A percentile compares a stretch with the other conserved stretches of the same genome.
Conservation (phyloP, 2,797 vertebrate species). For the Sebastes taczanowskii region DNA sequence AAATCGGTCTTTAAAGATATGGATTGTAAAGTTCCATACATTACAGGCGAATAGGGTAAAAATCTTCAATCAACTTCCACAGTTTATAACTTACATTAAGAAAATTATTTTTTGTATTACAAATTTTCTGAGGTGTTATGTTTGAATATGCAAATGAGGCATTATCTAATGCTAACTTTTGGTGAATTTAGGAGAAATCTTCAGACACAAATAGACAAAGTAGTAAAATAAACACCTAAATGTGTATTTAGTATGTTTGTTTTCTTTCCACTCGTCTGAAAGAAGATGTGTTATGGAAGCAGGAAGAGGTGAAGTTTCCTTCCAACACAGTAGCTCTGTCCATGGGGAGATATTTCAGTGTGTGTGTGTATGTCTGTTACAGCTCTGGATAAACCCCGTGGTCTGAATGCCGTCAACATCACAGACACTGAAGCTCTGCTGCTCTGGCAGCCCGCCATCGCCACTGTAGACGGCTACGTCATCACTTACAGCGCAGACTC, state of each 20-base stretch:
- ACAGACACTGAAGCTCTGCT: constrained; percentile 91
- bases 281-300: neutral
- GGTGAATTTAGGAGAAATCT: too few species aligned
- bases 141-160: neutral
- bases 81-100: neutral
- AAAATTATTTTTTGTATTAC: accelerated
- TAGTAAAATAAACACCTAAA: neutral
- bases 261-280: neutral
- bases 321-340: neutral
- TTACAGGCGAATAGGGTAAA: too few species aligned
- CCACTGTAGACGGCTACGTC: constrained; percentile 92
- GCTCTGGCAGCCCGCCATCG: constrained; percentile 94
- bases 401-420: constrained; percentile 89
- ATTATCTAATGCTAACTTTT: neutral
- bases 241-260: neutral
- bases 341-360: neutral
- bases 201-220: neutral
- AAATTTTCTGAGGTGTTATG: neutral
- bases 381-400: constrained; percentile 93
- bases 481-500: constrained; percentile 90
- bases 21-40: too few species aligned
- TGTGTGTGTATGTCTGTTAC: constrained; percentile 42
- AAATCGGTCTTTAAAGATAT: too few species aligned
- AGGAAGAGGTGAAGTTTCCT: neutral
- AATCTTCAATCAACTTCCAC: too few species aligned